Conservation (phyloP, 2,888 invertebrate genomes). For the Acanthacorydalis orientalis region DNA sequence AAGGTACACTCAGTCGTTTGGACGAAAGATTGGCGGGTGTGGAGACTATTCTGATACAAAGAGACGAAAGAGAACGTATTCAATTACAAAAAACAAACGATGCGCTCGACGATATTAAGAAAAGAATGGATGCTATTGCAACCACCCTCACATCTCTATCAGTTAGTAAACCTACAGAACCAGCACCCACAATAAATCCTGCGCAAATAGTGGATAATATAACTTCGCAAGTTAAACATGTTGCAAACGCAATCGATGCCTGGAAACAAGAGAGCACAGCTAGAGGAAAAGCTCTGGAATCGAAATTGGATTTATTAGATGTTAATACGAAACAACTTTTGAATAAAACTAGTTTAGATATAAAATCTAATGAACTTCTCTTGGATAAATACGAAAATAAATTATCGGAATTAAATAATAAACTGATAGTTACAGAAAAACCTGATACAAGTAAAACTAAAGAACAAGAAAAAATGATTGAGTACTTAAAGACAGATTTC, state of each 20-base stretch:
- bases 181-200: no score
- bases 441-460: conserved; percentile 9
- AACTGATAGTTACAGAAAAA: conserved; percentile 12
- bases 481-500: conserved; percentile 18
- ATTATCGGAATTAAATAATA: conserved; percentile 29
- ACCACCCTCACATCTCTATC: no score
- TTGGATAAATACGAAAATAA: conserved; percentile 38
- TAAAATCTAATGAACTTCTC: conserved; percentile 33
- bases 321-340: conserved; percentile 27
- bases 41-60: conserved; percentile 58
- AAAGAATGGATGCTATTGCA: conserved; percentile 22
- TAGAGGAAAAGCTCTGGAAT: conserved; percentile 18
- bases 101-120: conserved; percentile 32
- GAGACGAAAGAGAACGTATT: conserved; percentile 45
- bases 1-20: conserved; percentile 47
- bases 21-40: conserved; percentile 62
- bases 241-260: conserved; percentile 20
- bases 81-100: conserved; percentile 45
- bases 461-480: conserved; percentile 20
- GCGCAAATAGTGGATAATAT: conserved; percentile 19
- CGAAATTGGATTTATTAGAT: conserved; percentile 15
- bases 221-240: conserved; percentile 14
- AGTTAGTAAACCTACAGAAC: no score
- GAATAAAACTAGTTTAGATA: conserved; percentile 25
- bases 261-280: conserved; percentile 24